Evolutionary conservation across 2,888 invertebrate genomes (phyloP).

Genomic region (Hypselothyrea guttata): DNA sequence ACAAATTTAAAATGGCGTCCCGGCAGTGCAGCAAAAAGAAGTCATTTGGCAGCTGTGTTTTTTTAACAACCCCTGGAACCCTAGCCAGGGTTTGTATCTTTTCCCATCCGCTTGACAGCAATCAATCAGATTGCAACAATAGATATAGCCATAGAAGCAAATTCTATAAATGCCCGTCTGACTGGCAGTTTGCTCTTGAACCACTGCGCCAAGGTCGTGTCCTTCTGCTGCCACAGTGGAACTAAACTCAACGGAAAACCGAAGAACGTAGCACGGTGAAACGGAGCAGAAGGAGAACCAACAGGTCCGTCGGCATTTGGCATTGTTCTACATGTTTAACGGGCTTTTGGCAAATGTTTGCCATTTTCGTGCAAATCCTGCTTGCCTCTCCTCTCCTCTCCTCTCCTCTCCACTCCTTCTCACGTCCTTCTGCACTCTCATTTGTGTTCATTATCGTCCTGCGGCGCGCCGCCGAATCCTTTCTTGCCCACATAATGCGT

Average conservation of each 20-base stretch:
- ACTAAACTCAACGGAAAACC: background rate
- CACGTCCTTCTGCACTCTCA: slow-evolving; percentile 53
- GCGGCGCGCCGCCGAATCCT: slow-evolving; percentile 72
- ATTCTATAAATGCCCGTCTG: slow-evolving; percentile 60
- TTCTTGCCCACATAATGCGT: slow-evolving; percentile 77
- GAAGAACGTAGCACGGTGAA: too few relatives aligned
- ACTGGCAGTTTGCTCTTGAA: slow-evolving; percentile 47
- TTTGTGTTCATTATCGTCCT: slow-evolving; percentile 77
- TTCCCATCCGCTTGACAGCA: slow-evolving; percentile 64
- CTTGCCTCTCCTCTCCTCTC: slow-evolving; percentile 39
- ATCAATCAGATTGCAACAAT: slow-evolving; percentile 76
- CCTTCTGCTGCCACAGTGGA: slow-evolving; percentile 45
- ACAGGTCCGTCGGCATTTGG: slow-evolving; percentile 57
- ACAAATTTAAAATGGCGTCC: slow-evolving; percentile 65
- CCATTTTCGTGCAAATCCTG: slow-evolving; percentile 63
- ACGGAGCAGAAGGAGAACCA: slow-evolving; percentile 50
- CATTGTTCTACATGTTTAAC: slow-evolving; percentile 57
- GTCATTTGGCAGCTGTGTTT: slow-evolving; percentile 52
- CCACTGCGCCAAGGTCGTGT: slow-evolving; percentile 67
- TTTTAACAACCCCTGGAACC: slow-evolving; percentile 14
- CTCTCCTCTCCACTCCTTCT: too few relatives aligned
- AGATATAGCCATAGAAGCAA: slow-evolving; percentile 51
- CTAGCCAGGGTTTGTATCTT: slow-evolving; percentile 19
- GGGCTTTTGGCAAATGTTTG: slow-evolving; percentile 66
- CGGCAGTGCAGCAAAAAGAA: slow-evolving; percentile 15